Percentiles rank a stretch among this genome's conserved stretches.
phyloP scores from a whole-genome alignment of 2,888 invertebrate genomes.

The Achlya flavicornis region DNA sequence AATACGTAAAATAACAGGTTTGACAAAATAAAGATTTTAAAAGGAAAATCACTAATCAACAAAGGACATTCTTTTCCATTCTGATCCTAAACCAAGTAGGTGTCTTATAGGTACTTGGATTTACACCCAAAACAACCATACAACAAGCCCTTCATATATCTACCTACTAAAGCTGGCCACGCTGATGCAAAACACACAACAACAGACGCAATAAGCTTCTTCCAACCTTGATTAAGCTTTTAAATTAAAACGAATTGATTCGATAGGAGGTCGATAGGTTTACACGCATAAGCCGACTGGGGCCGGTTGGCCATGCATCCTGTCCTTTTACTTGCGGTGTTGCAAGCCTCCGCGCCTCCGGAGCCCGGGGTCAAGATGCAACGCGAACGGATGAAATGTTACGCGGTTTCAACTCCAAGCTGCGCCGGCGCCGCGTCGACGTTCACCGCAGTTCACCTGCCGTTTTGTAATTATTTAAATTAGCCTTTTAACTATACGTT shows the following conservation, averaged over 20 bases:
- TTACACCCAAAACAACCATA: too few species aligned
- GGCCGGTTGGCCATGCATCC: slow-evolving; percentile 48
- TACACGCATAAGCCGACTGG: slow-evolving; percentile 18
- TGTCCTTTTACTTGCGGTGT: slow-evolving; percentile 60
- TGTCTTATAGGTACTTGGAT: too few species aligned
- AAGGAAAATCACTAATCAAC: too few species aligned
- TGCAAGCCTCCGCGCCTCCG: slow-evolving; percentile 41
- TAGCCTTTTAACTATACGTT: background rate
- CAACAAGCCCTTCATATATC: too few species aligned
- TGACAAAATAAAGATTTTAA: too few species aligned
- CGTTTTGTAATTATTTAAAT: slow-evolving; percentile 15
- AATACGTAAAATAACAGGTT: too few species aligned
- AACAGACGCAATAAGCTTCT: background rate
- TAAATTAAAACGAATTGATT: slow-evolving; percentile 9
- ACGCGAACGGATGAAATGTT: slow-evolving; percentile 52
- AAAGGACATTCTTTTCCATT: too few species aligned
- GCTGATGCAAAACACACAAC: background rate
- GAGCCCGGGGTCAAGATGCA: slow-evolving; percentile 67
- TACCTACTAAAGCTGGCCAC: too few species aligned
- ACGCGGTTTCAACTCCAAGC: slow-evolving; percentile 15
- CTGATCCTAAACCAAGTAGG: too few species aligned
- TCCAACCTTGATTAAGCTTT: slow-evolving; percentile 9
- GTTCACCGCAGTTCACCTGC: slow-evolving; percentile 12
- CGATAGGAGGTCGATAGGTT: slow-evolving; percentile 22
- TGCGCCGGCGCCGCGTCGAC: background rate